A percentile compares a stretch with the other conserved stretches of the same genome.
phyloP scores from a whole-genome alignment of 2,797 vertebrate genomes.

The Heliangelus exortis region DNA sequence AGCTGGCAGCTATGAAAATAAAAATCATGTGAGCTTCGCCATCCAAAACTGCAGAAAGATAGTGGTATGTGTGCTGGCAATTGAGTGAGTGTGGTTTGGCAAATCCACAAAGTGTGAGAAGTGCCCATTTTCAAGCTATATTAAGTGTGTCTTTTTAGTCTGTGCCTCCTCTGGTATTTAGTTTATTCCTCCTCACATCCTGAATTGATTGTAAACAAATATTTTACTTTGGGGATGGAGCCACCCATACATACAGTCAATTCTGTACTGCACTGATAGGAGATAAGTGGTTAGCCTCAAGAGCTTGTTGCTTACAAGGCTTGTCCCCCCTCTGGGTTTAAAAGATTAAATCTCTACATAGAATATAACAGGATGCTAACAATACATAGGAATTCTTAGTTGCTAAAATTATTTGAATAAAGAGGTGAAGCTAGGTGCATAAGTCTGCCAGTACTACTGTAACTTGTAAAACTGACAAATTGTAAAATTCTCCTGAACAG shows the following conservation, averaged over 20 bases:
- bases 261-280: not conserved
- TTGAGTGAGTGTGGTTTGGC: not conserved
- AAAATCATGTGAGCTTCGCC: not conserved
- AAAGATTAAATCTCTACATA: not conserved
- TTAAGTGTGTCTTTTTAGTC: not conserved
- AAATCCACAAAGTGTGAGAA: not conserved
- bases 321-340: not conserved
- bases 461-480: not conserved
- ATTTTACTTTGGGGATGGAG: not conserved
- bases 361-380: not conserved
- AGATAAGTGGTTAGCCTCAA: not conserved
- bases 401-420: not conserved
- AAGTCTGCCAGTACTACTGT: not conserved
- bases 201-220: not conserved
- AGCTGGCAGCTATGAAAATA: conserved; percentile 7
- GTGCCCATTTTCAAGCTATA: not conserved
- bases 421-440: not conserved
- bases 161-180: not conserved
- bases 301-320: not conserved
- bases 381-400: not conserved
- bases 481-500: not conserved
- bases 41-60: not conserved
- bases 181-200: not conserved
- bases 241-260: not conserved
- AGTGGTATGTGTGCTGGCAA: not conserved